A percentile compares a stretch with the other conserved stretches of the same genome.
Conservation (phyloP, 92 coral and sea anemone genomes). For the Zoanthus gigantus region DNA sequence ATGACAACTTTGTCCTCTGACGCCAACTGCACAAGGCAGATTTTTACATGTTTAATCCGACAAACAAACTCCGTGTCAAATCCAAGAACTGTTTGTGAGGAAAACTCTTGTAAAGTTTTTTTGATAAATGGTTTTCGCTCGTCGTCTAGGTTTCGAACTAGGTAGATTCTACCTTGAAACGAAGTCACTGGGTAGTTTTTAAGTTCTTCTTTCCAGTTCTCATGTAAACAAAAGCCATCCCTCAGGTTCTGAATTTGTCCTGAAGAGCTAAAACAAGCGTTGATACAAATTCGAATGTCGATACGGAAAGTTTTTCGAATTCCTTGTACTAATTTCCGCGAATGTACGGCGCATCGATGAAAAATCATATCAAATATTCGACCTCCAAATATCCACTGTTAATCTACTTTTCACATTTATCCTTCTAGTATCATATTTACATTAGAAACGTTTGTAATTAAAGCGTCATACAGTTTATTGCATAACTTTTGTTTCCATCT, state of each 20-base stretch:
- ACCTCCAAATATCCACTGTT: background rate
- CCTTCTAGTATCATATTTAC: background rate
- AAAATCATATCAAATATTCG: background rate
- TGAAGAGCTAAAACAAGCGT: background rate
- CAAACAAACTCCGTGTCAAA: constrained; percentile 45
- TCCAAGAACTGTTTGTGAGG: constrained; percentile 15
- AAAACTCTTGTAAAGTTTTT: constrained; percentile 28
- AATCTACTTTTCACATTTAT: background rate
- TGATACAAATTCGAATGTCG: background rate
- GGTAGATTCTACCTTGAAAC: constrained; percentile 29
- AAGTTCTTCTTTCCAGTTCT: constrained; percentile 48
- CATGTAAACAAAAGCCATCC: constrained; percentile 28
- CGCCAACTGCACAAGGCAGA: constrained; percentile 40
- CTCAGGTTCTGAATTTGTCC: background rate
- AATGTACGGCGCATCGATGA: background rate
- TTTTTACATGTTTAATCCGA: constrained; percentile 24
- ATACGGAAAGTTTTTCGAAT: background rate
- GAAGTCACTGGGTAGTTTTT: constrained; percentile 22
- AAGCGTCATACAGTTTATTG: background rate
- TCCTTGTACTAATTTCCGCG: background rate
- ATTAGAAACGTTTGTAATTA: background rate
- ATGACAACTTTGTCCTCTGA: constrained; percentile 40
- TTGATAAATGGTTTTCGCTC: constrained; percentile 41
- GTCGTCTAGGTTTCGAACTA: constrained; percentile 26
- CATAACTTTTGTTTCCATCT: background rate